Evolutionary conservation across 2,888 invertebrate genomes (phyloP).

Genomic region (Polia nebulosa): DNA sequence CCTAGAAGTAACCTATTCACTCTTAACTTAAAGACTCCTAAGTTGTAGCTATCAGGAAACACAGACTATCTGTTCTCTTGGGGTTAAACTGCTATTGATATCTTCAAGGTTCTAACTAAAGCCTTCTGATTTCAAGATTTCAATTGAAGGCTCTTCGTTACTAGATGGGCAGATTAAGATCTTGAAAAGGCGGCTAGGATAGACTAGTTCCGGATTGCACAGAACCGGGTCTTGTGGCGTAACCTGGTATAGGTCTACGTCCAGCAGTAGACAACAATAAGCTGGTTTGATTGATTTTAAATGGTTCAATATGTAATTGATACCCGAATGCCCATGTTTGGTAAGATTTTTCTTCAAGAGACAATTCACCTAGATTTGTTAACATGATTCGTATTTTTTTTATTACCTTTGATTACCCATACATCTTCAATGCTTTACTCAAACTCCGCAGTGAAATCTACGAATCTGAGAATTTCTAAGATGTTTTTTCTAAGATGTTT

Average conservation of each 20-base stretch:
- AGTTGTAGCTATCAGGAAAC: too few species aligned
- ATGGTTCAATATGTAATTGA: not conserved
- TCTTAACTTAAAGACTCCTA: too few species aligned
- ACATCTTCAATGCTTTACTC: conserved; percentile 3
- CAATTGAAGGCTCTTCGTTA: not conserved
- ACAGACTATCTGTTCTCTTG: too few species aligned
- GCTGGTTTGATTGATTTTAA: not conserved
- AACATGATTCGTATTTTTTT: conserved; percentile 4
- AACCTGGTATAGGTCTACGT: not conserved
- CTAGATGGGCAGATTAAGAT: not conserved
- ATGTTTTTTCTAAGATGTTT: too few species aligned
- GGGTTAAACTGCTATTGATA: not conserved
- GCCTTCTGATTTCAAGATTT: not conserved
- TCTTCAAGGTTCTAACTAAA: not conserved
- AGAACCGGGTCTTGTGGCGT: not conserved
- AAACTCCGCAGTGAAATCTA: conserved; percentile 24
- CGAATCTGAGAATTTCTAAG: too few species aligned
- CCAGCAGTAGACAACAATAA: too few species aligned
- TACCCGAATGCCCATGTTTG: not conserved
- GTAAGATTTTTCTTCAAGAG: not conserved
- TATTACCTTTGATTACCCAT: conserved; percentile 3
- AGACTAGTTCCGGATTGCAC: too few species aligned
- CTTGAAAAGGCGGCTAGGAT: not conserved
- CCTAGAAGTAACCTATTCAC: too few species aligned
- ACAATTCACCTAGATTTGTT: conserved; percentile 1